Base-by-base conservation (phyloP, 2,888 invertebrate species). In the Ypsolopha sequella region DNA sequence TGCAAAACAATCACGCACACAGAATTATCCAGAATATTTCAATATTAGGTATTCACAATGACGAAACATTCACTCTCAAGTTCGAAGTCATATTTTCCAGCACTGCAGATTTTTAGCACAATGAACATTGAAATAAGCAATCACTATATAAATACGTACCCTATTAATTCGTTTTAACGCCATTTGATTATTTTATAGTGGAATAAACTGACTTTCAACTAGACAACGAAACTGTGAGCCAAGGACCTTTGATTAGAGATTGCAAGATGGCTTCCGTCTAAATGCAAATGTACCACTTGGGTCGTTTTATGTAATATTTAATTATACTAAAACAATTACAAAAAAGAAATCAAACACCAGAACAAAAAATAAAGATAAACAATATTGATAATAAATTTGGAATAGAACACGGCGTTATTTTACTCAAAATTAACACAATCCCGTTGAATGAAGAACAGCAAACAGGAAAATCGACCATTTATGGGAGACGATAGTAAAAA, bases 91-190 rank as follows among this genome's bases (percentile, higher is more conserved):
- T 72, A 70, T 75, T 80, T 73, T 76, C 71, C 68, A 72, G 71
- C 79, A 80, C 79, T 76, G 62, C 63, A 65, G 35, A 14, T 70
- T 66, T 66, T 59, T 57, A 59, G 60, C 55, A 58, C 56, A 59
- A 63, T 68, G 63, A 55, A 58, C 58, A 45, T 50, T 59, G 59
- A 70, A 75, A 73, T 74, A 72, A 65, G 63, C 59, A 61, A 60
- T 60, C 58, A 60, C 66, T 65, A 61, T 61, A 62, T 66, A 66
- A 73, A 80, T 87, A 91, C 92, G 82, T 91, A 94, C 94, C 95
- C 95, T 95, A 92, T 95, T 95, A 92, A 95, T 95, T 94, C 95
- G 93, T 93, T 95, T 95, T 93, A 95, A 94, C 92, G 95, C 95
- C 95, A 95, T 95, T 92, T 91, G 89, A 88, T 88, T 88, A 87